Percentiles rank a stretch among this genome's conserved stretches.
Conservation (phyloP, 2,888 invertebrate genomes). For the Eupithecia tripunctaria region DNA sequence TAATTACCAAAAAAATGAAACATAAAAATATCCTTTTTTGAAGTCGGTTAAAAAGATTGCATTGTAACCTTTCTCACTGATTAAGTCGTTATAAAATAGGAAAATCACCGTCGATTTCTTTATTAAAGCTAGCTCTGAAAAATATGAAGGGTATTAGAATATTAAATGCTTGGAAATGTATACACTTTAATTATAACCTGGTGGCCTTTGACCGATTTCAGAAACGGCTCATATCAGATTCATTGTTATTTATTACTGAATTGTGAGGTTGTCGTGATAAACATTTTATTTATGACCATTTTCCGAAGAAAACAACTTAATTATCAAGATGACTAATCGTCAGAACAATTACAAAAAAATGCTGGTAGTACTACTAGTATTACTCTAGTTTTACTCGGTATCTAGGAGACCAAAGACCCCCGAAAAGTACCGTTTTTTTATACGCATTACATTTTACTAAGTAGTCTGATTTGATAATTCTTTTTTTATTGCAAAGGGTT, state of each 20-base stretch:
- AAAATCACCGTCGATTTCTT: conserved; percentile 12
- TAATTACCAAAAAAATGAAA: no score
- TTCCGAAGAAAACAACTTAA: conserved; percentile 4
- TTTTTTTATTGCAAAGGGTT: no score
- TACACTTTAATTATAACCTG: conserved; percentile 15
- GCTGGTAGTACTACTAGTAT: no score
- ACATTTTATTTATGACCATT: conserved; percentile 2
- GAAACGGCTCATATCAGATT: conserved; percentile 20
- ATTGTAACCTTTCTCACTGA: not conserved
- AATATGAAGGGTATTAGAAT: conserved; percentile 17
- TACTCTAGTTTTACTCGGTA: no score
- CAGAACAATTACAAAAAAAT: not conserved
- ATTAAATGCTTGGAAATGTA: conserved; percentile 13
- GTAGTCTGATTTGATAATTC: no score
- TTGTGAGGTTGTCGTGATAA: conserved; percentile 2
- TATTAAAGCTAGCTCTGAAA: conserved; percentile 7
- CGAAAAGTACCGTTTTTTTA: no score
- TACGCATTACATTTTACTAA: no score
- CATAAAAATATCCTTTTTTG: no score
- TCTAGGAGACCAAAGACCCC: no score
- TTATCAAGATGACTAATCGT: conserved; percentile 1
- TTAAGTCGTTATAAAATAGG: conserved; percentile 3
- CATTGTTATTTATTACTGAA: conserved; percentile 6
- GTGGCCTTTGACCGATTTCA: conserved; percentile 19
- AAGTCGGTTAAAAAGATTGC: not conserved